Conservation (phyloP, 2,888 invertebrate genomes). For the Tetropium fuscum region DNA sequence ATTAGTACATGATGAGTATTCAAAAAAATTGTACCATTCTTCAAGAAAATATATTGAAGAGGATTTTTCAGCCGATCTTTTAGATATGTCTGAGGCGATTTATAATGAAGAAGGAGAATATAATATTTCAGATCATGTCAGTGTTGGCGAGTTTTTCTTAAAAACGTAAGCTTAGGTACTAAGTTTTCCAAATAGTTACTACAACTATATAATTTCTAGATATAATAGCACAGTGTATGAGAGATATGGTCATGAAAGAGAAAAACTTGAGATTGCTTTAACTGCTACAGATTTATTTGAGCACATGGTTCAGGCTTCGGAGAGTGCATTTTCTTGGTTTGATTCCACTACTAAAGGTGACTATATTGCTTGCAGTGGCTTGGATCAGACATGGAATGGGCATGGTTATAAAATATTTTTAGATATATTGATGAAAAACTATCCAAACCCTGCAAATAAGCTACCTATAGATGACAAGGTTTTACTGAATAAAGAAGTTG, state of each 20-base stretch:
- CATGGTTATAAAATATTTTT: constrained; percentile 75
- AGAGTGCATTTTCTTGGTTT: constrained; percentile 37
- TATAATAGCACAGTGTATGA: constrained; percentile 34
- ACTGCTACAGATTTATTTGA: constrained; percentile 3
- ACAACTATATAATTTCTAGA: constrained; percentile 21
- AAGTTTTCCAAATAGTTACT: not conserved
- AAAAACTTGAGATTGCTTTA: constrained; percentile 17
- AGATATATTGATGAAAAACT: constrained; percentile 69
- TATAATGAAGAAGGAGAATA: not conserved
- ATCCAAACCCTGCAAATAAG: constrained; percentile 39
- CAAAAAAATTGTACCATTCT: constrained; percentile 61
- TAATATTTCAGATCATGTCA: constrained; percentile 12
- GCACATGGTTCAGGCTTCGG: not conserved
- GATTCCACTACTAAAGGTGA: constrained; percentile 76
- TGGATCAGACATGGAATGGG: constrained; percentile 77
- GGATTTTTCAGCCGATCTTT: constrained; percentile 9
- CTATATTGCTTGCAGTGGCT: constrained; percentile 76
- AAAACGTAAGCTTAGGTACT: constrained; percentile 38
- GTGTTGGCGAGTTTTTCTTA: constrained; percentile 32
- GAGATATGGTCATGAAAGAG: constrained; percentile 34
- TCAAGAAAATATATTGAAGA: constrained; percentile 3
- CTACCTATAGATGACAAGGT: constrained; percentile 48
- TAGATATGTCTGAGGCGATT: constrained; percentile 4
- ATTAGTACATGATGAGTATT: constrained; percentile 10
- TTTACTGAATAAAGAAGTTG: constrained; percentile 47